Evolutionary conservation across 2,888 invertebrate species (phyloP).

Genomic region (Embidobia sp.): DNA sequence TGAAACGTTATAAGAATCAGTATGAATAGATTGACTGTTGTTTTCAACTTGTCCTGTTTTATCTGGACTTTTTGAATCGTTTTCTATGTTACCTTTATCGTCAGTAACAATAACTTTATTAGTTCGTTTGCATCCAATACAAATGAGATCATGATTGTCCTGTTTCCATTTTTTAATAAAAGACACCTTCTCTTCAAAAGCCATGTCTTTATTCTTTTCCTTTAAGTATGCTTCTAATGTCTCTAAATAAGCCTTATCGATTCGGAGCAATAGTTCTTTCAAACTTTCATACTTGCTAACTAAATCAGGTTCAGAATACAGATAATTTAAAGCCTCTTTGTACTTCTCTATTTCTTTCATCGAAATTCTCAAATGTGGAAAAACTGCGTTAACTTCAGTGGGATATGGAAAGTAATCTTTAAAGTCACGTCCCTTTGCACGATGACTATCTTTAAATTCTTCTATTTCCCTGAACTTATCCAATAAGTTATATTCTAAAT

Average conservation of each 20-base stretch:
- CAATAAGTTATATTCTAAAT: slow-evolving; percentile 67
- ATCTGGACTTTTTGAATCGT: too few relatives aligned
- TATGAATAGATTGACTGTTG: too few relatives aligned
- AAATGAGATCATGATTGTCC: slow-evolving; percentile 33
- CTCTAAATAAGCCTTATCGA: slow-evolving; percentile 6
- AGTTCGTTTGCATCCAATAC: slow-evolving; percentile 36
- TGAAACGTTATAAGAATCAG: too few relatives aligned
- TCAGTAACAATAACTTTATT: too few relatives aligned
- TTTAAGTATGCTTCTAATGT: slow-evolving; percentile 25
- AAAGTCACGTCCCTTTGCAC: slow-evolving; percentile 59
- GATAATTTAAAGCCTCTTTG: slow-evolving; percentile 68
- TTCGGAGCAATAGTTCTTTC: slow-evolving; percentile 3
- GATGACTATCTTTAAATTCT: slow-evolving; percentile 71
- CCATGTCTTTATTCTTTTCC: slow-evolving; percentile 7
- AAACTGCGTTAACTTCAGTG: slow-evolving; percentile 59
- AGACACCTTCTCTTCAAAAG: slow-evolving; percentile 56
- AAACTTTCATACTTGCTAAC: slow-evolving; percentile 24
- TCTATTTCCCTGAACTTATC: slow-evolving; percentile 74
- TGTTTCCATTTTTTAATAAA: slow-evolving; percentile 43
- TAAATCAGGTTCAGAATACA: slow-evolving; percentile 62
- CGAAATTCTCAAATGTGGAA: slow-evolving; percentile 73
- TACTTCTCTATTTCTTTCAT: slow-evolving; percentile 70
- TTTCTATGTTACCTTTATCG: neutral
- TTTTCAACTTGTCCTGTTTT: too few relatives aligned
- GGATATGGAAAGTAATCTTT: slow-evolving; percentile 74